Evolutionary conservation across 2,797 vertebrate genomes (phyloP), one percentile per base, ranked within the genome.

Genomic region (Micrastur ruficollis): DNA sequence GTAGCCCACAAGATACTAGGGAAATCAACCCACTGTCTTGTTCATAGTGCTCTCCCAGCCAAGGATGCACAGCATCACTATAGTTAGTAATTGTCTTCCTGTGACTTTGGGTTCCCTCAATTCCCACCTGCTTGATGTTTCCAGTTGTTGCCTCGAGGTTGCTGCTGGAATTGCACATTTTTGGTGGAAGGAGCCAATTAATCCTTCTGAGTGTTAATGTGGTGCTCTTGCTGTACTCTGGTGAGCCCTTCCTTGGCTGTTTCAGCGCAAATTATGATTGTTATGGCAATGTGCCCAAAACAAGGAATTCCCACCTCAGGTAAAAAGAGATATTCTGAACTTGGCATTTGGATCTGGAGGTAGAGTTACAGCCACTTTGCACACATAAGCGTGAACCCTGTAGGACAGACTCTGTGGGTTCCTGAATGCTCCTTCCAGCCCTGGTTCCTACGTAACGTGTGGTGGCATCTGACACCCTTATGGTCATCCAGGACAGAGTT

Each of bases 371-470:
- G 16, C 15, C 47, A 29, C 46, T 71, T 63, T 32, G 32, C 32
- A 70, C 10, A 20, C 15, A 50, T 0, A 11, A 11, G 14, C 0
- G 5, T 40, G 29, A 68, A 47, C 23, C 17, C 4, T 2, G 2
- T 44, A 26, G 38, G 44, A 47, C 44, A 59, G 20, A 55, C 34
- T 47, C 16, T 11, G 6, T 59, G 46, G 19, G 23, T 31, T 80
- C 42, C 19, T 56, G 29, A 32, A 32, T 66, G n/a, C 12, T 55
- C 18, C 46, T 84, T 53, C 58, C 52, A 70, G 52, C 16, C 29
- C 46, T 49, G 29, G 36, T 66, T 71, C 40, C 40, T 65, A 11
- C 34, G 9, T 13, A n/a, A 47, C 0, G 0, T 26, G 10, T 58
- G 31, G 27, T 47, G 26, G 19, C 44, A 79, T n/a, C 16, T 49